phyloP scores from a whole-genome alignment of 2,797 vertebrate genomes.

The Tachyglossus aculeatus region DNA sequence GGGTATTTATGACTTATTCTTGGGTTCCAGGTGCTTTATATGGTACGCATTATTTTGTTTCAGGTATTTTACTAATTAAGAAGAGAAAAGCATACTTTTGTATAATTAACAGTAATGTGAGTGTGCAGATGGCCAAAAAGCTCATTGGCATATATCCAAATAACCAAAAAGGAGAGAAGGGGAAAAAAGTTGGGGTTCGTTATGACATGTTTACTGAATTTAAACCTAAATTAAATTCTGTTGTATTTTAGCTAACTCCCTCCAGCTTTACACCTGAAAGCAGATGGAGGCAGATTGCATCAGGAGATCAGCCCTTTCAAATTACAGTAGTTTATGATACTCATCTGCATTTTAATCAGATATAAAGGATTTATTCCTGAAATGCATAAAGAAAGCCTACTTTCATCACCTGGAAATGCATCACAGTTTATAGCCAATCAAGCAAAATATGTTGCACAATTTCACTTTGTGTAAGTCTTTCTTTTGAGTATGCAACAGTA shows the following conservation, averaged over 20 bases:
- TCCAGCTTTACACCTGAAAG: conserved; percentile 58
- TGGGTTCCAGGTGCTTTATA: neutral
- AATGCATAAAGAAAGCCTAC: conserved; percentile 57
- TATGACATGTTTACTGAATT: conserved; percentile 17
- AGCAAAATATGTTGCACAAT: conserved; percentile 57
- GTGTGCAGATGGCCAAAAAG: neutral
- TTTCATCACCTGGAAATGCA: conserved; percentile 59
- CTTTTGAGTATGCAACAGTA: conserved; percentile 17
- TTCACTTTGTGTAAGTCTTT: conserved; percentile 42
- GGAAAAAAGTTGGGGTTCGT: neutral
- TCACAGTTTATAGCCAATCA: conserved; percentile 56
- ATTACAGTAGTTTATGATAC: conserved; percentile 65
- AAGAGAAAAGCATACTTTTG: conserved; percentile 16
- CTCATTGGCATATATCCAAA: neutral
- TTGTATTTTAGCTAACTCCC: conserved; percentile 39
- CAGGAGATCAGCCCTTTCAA: conserved; percentile 60
- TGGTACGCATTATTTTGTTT: neutral
- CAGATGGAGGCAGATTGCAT: conserved; percentile 64
- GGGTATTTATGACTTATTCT: neutral
- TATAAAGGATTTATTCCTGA: conserved; percentile 63
- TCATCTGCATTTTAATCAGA: conserved; percentile 73
- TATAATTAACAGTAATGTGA: conserved; percentile 6
- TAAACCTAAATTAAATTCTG: conserved; percentile 45
- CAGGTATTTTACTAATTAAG: neutral
- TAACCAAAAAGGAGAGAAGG: neutral